These are phyloP conservation scores for Euclidia mi DNA, from an alignment of 2,888 invertebrate genomes.

Conservation along the genomic window DNA sequence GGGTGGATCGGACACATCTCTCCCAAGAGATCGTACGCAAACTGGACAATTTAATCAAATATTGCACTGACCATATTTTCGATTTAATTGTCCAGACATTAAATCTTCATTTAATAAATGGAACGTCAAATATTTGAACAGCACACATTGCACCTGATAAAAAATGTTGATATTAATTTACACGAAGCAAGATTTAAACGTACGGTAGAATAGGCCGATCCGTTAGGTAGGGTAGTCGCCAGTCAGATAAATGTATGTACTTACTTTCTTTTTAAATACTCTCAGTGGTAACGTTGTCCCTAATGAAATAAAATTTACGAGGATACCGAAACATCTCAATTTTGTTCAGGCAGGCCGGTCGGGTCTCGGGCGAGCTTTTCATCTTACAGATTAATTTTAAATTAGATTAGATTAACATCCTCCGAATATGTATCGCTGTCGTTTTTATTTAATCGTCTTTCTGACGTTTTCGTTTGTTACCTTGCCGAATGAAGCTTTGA, in stretches of 20 bases:
- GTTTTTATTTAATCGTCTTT: constrained; percentile 69
- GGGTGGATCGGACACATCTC: constrained; percentile 18
- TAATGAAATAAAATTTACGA: constrained; percentile 82
- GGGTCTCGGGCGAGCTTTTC: constrained; percentile 70
- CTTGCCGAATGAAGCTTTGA: background rate
- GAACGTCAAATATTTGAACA: background rate
- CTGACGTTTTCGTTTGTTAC: constrained; percentile 51
- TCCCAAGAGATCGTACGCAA: constrained; percentile 36
- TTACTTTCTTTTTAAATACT: constrained; percentile 68
- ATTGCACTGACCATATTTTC: constrained; percentile 9
- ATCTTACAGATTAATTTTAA: constrained; percentile 83
- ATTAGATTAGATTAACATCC: constrained; percentile 83
- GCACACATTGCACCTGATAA: background rate
- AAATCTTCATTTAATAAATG: background rate
- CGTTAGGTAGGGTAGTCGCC: background rate
- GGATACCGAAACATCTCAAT: constrained; percentile 74
- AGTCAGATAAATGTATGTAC: constrained; percentile 19
- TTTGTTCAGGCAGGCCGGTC: constrained; percentile 58
- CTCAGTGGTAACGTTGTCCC: constrained; percentile 66
- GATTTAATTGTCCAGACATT: background rate
- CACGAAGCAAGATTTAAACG: background rate
- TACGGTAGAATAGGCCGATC: background rate
- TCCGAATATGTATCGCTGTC: constrained; percentile 70
- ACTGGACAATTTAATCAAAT: constrained; percentile 24
- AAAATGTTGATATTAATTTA: background rate